Evolutionary conservation across 2,113 vertebrate species (phyloP).

Genomic region (Salvator merianae): DNA sequence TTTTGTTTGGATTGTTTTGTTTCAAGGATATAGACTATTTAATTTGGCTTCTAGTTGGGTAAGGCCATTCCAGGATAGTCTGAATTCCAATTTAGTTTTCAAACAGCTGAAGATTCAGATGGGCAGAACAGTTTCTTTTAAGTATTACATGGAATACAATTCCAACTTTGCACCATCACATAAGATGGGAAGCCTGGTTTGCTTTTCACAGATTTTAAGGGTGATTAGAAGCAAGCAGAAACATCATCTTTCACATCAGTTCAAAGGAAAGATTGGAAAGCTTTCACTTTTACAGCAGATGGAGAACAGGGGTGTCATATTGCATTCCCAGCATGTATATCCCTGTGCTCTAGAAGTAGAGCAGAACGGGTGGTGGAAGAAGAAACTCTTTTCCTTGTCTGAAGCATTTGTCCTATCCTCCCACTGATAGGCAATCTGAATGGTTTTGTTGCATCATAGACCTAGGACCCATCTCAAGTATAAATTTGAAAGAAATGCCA

Average conservation of each 20-base stretch:
- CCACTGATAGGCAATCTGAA: background rate
- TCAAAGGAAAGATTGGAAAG: conserved; percentile 10
- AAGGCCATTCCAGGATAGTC: background rate
- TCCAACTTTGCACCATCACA: background rate
- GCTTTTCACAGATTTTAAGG: background rate
- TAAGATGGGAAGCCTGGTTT: background rate
- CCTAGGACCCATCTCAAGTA: background rate
- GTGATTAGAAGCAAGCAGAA: background rate
- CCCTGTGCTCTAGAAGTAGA: background rate
- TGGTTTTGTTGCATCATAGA: background rate
- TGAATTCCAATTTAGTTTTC: background rate
- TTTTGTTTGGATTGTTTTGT: too few species aligned
- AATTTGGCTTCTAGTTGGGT: background rate
- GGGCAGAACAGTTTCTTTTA: background rate
- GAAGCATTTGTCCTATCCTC: background rate
- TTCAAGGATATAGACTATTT: too few species aligned
- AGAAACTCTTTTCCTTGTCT: background rate
- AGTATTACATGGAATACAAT: background rate
- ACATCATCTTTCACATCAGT: conserved; percentile 1
- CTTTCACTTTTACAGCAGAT: conserved; percentile 4
- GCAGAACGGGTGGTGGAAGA: background rate
- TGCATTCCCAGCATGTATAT: conserved; percentile 21
- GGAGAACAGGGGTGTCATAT: conserved; percentile 12
- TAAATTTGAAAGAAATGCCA: background rate
- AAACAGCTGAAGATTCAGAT: background rate